These are phyloP conservation scores for Dione vanillae DNA, from an alignment of 2,888 invertebrate genomes.

Conservation along the genomic window DNA sequence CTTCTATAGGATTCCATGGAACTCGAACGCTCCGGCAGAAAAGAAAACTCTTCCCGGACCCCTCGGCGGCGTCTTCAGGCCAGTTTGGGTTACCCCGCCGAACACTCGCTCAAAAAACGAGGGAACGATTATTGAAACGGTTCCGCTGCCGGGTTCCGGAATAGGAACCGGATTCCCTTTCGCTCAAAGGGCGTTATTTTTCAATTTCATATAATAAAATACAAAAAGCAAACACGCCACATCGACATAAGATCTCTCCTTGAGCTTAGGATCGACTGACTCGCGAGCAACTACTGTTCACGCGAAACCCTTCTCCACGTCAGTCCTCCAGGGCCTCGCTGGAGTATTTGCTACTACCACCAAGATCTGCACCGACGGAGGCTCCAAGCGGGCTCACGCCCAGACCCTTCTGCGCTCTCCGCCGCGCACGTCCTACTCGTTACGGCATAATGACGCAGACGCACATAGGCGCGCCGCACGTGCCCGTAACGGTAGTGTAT, in stretches of 20 bases:
- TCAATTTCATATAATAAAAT: conserved; percentile 35
- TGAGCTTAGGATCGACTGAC: conserved; percentile 74
- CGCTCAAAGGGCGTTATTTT: conserved; percentile 73
- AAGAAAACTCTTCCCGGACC: conserved; percentile 77
- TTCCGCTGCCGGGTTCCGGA: conserved; percentile 77
- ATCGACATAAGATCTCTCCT: conserved; percentile 52
- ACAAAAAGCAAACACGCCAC: conserved; percentile 57
- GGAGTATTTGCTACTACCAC: conserved; percentile 89
- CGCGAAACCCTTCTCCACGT: conserved; percentile 83
- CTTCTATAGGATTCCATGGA: conserved; percentile 73
- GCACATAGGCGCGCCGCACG: conserved; percentile 52
- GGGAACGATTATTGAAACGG: conserved; percentile 58
- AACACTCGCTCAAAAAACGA: conserved; percentile 51
- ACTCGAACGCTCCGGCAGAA: conserved; percentile 80
- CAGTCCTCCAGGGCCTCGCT: conserved; percentile 66
- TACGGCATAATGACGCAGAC: conserved; percentile 75
- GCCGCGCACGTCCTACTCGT: conserved; percentile 83
- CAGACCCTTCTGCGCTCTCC: conserved; percentile 85
- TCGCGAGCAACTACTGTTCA: conserved; percentile 83
- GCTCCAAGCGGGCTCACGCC: conserved; percentile 79
- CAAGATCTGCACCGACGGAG: conserved; percentile 86
- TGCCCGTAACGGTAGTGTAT: conserved; percentile 77
- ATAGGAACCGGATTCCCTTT: conserved; percentile 66
- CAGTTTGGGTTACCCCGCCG: conserved; percentile 58
- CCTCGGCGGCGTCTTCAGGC: conserved; percentile 84